A percentile compares a stretch with the other conserved stretches of the same genome.
phyloP scores from a whole-genome alignment of 2,113 vertebrate genomes.

The Corythaixoides concolor region DNA sequence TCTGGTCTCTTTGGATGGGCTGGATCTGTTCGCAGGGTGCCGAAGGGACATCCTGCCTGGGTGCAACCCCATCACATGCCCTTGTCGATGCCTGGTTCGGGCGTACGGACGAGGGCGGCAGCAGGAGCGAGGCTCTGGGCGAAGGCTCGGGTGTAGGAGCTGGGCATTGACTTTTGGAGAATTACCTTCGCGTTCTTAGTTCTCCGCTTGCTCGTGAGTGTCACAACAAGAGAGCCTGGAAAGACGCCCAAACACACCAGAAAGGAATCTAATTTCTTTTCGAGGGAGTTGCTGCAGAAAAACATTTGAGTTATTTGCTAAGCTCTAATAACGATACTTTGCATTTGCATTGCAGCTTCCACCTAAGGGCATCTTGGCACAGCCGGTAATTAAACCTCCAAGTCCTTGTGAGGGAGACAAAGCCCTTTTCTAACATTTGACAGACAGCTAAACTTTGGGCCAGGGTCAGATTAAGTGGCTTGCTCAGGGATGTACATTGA shows the following conservation, averaged over 20 bases:
- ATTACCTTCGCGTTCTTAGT: constrained; percentile 37
- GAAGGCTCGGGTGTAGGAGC: not conserved
- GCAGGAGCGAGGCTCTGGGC: not conserved
- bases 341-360: constrained; percentile 68
- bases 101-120: fast-evolving
- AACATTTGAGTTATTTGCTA: constrained; percentile 69
- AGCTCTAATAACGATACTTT: constrained; percentile 62
- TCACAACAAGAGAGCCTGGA: constrained; percentile 61
- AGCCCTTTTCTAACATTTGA: constrained; percentile 66
- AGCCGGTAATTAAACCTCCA: constrained; percentile 54
- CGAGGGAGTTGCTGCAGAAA: constrained; percentile 59
- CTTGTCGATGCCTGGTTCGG: fast-evolving
- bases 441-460: constrained; percentile 69
- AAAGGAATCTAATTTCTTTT: constrained; percentile 66
- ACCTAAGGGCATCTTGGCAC: constrained; percentile 70
- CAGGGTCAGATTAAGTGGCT: constrained; percentile 68
- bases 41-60: not conserved
- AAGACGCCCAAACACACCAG: constrained; percentile 16
- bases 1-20: not conserved
- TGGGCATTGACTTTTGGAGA: constrained; percentile 49
- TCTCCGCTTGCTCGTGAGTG: not conserved
- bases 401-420: constrained; percentile 53
- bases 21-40: not conserved
- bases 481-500: constrained; percentile 61
- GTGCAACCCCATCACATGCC: not conserved